Evolutionary conservation across 2,113 vertebrate genomes (phyloP).

Genomic region (Caloenas nicobarica): DNA sequence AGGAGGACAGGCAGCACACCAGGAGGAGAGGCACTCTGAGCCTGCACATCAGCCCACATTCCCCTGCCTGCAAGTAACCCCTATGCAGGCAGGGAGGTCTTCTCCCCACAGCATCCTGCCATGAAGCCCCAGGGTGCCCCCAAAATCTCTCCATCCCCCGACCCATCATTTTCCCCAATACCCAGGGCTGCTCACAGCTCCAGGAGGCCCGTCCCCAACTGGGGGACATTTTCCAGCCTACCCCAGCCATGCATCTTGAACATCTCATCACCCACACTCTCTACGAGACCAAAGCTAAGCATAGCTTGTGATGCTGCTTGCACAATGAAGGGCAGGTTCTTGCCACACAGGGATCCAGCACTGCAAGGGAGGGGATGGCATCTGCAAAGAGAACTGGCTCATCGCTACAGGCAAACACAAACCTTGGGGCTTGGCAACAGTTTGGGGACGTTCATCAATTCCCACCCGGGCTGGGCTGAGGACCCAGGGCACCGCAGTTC

Average conservation of each 20-base stretch:
- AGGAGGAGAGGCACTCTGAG: not conserved
- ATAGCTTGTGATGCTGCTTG: accelerated
- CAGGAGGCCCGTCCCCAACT: not conserved
- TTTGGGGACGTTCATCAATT: not conserved
- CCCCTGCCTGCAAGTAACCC: not conserved
- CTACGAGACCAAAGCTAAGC: accelerated
- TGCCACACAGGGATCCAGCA: accelerated
- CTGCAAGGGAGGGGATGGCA: accelerated
- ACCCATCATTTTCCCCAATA: accelerated
- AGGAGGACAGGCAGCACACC: not conserved
- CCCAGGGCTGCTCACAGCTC: not conserved
- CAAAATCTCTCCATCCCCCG: not conserved
- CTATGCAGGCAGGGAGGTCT: accelerated
- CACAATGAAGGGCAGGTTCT: not conserved
- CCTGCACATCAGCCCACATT: not conserved
- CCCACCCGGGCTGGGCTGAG: accelerated
- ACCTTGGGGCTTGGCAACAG: not conserved
- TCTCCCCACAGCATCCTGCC: not conserved
- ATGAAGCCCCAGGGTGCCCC: accelerated
- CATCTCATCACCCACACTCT: not conserved
- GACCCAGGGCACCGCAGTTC: not conserved
- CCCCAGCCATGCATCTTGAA: accelerated
- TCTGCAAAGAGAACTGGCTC: not conserved
- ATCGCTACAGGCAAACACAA: not conserved
- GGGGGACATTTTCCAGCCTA: not conserved